Percentiles rank a stretch among this genome's conserved stretches.
phyloP scores from a whole-genome alignment of 2,113 vertebrate genomes.

The Balaeniceps rex region DNA sequence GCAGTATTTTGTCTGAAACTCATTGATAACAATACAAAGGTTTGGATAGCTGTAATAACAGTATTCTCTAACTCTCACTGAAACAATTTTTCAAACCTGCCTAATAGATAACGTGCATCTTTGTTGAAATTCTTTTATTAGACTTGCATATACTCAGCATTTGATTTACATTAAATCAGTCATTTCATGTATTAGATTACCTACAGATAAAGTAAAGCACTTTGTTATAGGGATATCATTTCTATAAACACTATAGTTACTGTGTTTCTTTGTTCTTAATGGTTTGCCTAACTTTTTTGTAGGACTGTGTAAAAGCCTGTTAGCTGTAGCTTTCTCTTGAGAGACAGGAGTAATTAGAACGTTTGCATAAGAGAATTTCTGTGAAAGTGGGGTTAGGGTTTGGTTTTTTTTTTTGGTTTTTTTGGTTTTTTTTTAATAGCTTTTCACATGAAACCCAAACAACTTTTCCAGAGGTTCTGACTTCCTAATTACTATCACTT shows the following conservation, averaged over 20 bases:
- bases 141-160: neutral
- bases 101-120: neutral
- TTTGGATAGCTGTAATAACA: neutral
- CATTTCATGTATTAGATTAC: neutral
- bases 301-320: neutral
- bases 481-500: neutral
- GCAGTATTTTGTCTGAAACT: neutral
- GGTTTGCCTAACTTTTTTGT: neutral
- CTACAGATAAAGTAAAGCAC: neutral
- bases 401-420: neutral
- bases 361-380: neutral
- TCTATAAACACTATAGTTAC: neutral
- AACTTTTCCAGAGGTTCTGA: neutral
- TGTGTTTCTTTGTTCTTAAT: neutral
- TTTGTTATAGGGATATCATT: neutral
- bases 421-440: neutral
- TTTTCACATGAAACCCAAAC: neutral
- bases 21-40: neutral
- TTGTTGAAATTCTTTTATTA: neutral
- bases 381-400: neutral
- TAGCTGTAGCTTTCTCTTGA: neutral
- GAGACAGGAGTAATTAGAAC: neutral
- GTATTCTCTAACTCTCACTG: neutral
- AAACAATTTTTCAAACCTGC: neutral
- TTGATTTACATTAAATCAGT: neutral